phyloP scores from a whole-genome alignment of 2,888 invertebrate genomes.

The Drosophila robusta region DNA sequence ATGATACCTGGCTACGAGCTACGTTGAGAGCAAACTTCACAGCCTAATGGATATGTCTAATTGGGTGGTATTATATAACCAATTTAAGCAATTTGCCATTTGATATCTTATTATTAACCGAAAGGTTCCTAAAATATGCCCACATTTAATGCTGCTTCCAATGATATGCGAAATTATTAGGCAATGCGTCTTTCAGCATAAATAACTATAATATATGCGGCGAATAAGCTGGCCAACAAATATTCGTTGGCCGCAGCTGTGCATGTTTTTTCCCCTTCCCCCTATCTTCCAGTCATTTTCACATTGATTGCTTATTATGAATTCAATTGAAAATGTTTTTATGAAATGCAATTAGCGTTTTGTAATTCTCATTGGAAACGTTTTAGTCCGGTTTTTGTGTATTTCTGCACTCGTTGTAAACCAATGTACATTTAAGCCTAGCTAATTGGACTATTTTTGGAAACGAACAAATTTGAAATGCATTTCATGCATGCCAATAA shows the following conservation, averaged over 20 bases:
- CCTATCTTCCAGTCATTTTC: conserved; percentile 10
- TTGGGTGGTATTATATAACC: conserved; percentile 39
- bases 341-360: conserved; percentile 68
- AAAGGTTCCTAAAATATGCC: neutral
- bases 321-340: conserved; percentile 72
- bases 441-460: conserved; percentile 52
- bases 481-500: conserved; percentile 10
- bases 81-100: conserved; percentile 19
- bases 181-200: conserved; percentile 13
- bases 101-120: conserved; percentile 28
- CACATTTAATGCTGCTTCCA: neutral
- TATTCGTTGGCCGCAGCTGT: conserved; percentile 14
- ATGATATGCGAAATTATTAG: conserved; percentile 1
- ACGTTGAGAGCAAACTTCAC: conserved; percentile 15
- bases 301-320: conserved; percentile 62
- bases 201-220: conserved; percentile 14
- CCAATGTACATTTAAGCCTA: conserved; percentile 33
- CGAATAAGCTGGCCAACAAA: conserved; percentile 9
- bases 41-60: conserved; percentile 39
- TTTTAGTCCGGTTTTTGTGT: conserved; percentile 34
- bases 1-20: conserved; percentile 24
- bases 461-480: conserved; percentile 7
- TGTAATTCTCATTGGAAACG: conserved; percentile 55
- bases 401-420: neutral
- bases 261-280: neutral